Conservation (phyloP, 37 sponge, comb jelly and placozoan species). For the Cladorhizidae sp. region DNA sequence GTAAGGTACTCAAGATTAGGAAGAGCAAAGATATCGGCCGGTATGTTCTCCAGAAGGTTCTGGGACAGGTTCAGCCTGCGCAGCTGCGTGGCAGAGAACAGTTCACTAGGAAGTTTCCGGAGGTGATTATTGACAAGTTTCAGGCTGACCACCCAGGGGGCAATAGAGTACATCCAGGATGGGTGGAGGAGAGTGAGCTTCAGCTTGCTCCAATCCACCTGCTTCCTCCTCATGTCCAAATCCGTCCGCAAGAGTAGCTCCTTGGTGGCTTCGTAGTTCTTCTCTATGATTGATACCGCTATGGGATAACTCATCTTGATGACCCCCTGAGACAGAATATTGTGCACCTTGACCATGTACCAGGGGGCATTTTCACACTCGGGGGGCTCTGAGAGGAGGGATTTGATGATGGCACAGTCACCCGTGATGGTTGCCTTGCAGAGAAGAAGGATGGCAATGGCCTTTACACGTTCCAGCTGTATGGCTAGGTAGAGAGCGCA, state of each 20-base stretch:
- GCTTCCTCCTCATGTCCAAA: constrained; percentile 68
- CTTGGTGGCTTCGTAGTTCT: constrained; percentile 71
- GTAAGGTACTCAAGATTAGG: constrained; percentile 70
- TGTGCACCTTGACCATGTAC: constrained; percentile 69
- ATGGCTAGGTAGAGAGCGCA: constrained; percentile 73
- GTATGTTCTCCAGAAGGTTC: constrained; percentile 57
- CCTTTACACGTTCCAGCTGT: constrained; percentile 64
- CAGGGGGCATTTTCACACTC: constrained; percentile 42
- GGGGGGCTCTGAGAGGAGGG: constrained; percentile 76
- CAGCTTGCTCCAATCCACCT: constrained; percentile 76
- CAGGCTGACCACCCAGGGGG: constrained; percentile 83
- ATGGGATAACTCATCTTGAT: constrained; percentile 71
- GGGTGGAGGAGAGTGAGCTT: constrained; percentile 66
- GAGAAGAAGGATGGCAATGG: constrained; percentile 75
- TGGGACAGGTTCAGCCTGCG: constrained; percentile 69
- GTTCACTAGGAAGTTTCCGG: constrained; percentile 47
- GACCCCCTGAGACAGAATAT: constrained; percentile 39
- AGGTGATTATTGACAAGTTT: constrained; percentile 74
- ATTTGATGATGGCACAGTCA: constrained; percentile 50
- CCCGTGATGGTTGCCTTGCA: constrained; percentile 72
- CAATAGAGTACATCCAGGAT: constrained; percentile 79
- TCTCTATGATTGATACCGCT: constrained; percentile 68
- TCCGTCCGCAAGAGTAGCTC: constrained; percentile 78
- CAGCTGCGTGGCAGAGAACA: constrained; percentile 66
- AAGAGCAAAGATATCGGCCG: constrained; percentile 55